Base-by-base conservation (phyloP, 2,888 invertebrate species). In the Ptilodon capucinus region DNA sequence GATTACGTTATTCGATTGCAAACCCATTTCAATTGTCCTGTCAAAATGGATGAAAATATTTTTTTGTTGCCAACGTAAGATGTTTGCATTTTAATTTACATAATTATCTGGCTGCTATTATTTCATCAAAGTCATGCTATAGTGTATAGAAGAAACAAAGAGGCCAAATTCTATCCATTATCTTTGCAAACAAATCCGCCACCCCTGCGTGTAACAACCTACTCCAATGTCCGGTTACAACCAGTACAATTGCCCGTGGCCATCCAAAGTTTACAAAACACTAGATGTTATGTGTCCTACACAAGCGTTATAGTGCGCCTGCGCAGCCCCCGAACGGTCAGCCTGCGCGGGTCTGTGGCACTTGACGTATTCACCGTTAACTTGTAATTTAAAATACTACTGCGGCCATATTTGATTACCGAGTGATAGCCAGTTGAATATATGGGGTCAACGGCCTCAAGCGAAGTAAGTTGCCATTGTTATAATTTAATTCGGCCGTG, bases 401-500 rank as follows among this genome's bases (percentile, higher is more conserved):
- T 23, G 9, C 28, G n/a, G n/a, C 28, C 8, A 3, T 28, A 34
- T 25, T 39, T 42, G 32, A 39, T 32, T 46, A 35, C 23, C 30
- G 30, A 40, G 40, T 60, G 61, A 51, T 43, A 43, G 53, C 43
- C 59, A 69, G 62, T 57, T 69, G 58, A 69, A 73, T 81, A 68
- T 79, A 82, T 83, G 82, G 80, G 81, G 71, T 80, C 79, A 68
- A 70, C 79, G 54, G 73, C 73, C 64, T 81, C 78, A 30, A 80
- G 77, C 59, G 71, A 79, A 68, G 81, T 80, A 71, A 66, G 76
- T 65, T 34, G 18, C 1, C 52, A 42, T 57, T 62, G n/a, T 11
- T 11, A n/a, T 28, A n/a, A n/a, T n/a, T n/a, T n/a, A n/a, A n/a
- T n/a, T n/a, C n/a, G n/a, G n/a, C n/a, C n/a, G n/a, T n/a, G n/a